A percentile compares a stretch with the other conserved stretches of the same genome.
These are phyloP conservation scores for Hexactinellida sp. DNA, from an alignment of 37 sponge, comb jelly and placozoan genomes.

Conservation along the genomic window DNA sequence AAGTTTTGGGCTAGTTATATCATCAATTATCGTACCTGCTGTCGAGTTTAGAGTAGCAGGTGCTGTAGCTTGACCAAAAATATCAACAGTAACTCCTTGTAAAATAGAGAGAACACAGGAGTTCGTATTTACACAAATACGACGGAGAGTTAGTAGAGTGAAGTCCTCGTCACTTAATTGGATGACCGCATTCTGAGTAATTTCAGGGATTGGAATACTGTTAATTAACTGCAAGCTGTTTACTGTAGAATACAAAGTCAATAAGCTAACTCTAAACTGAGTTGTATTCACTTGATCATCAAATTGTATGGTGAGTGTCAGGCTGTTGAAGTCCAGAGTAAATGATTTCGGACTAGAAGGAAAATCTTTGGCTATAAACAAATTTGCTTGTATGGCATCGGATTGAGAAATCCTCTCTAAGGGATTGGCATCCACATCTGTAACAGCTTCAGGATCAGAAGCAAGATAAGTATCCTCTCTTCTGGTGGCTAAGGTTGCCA, in stretches of 20 bases:
- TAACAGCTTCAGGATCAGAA: constrained; percentile 65
- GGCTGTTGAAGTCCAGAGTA: constrained; percentile 40
- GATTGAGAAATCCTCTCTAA: constrained; percentile 45
- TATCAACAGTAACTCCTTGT: constrained; percentile 38
- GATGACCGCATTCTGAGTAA: not conserved
- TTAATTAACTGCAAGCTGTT: not conserved
- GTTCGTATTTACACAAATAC: constrained; percentile 21
- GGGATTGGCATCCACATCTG: constrained; percentile 69
- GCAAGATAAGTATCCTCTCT: constrained; percentile 46
- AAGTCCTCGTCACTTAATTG: constrained; percentile 32
- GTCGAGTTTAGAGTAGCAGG: not conserved
- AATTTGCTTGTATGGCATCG: constrained; percentile 33
- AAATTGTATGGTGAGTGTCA: constrained; percentile 35
- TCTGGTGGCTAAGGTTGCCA: constrained; percentile 34
- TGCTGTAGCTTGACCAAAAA: constrained; percentile 26
- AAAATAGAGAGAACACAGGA: constrained; percentile 32
- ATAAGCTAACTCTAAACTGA: constrained; percentile 34
- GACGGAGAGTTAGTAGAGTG: constrained; percentile 18
- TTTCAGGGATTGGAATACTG: not conserved
- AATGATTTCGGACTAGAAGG: constrained; percentile 37
- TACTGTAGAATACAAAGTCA: not conserved
- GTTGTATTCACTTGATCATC: constrained; percentile 47
- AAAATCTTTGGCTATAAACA: constrained; percentile 33
- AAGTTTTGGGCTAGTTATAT: constrained; percentile 36
- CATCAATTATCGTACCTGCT: constrained; percentile 20